phyloP scores from a whole-genome alignment of 2,888 invertebrate genomes.

The Cryptocephalus primarius region DNA sequence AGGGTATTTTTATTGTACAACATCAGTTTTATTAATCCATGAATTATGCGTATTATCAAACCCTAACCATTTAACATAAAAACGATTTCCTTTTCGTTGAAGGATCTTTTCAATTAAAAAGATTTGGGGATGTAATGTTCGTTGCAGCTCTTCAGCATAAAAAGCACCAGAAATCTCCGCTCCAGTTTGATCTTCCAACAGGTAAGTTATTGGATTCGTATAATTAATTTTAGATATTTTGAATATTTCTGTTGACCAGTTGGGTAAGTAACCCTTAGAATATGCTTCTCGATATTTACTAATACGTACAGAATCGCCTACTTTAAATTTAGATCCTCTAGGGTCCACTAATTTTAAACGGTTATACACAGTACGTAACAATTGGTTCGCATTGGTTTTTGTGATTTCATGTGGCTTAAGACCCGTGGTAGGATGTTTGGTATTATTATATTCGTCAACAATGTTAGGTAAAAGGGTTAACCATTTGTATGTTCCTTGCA shows the following conservation, averaged over 20 bases:
- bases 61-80: slow-evolving; percentile 22
- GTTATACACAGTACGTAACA: slow-evolving; percentile 15
- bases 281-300: slow-evolving; percentile 22
- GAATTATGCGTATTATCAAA: slow-evolving; percentile 3
- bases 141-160: slow-evolving; percentile 16
- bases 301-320: slow-evolving; percentile 19
- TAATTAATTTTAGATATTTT: slow-evolving; percentile 19
- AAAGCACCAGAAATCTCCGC: slow-evolving; percentile 19
- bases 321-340: slow-evolving; percentile 8
- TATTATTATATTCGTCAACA: slow-evolving; percentile 22
- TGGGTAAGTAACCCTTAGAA: slow-evolving; percentile 27
- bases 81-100: slow-evolving; percentile 13
- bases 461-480: slow-evolving; percentile 6
- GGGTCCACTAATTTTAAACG: slow-evolving; percentile 14
- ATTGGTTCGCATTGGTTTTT: slow-evolving; percentile 22
- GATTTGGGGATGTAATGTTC: slow-evolving; percentile 22
- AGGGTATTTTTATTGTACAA: not conserved
- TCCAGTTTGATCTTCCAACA: slow-evolving; percentile 18
- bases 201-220: slow-evolving; percentile 24
- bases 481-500: slow-evolving; percentile 23
- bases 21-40: slow-evolving; percentile 5
- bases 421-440: slow-evolving; percentile 26
- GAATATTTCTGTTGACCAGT: slow-evolving; percentile 29
- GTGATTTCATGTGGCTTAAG: slow-evolving; percentile 25
- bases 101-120: slow-evolving; percentile 27